phyloP scores from a whole-genome alignment of 2,113 vertebrate species.

The Eudyptes chrysolophus region DNA sequence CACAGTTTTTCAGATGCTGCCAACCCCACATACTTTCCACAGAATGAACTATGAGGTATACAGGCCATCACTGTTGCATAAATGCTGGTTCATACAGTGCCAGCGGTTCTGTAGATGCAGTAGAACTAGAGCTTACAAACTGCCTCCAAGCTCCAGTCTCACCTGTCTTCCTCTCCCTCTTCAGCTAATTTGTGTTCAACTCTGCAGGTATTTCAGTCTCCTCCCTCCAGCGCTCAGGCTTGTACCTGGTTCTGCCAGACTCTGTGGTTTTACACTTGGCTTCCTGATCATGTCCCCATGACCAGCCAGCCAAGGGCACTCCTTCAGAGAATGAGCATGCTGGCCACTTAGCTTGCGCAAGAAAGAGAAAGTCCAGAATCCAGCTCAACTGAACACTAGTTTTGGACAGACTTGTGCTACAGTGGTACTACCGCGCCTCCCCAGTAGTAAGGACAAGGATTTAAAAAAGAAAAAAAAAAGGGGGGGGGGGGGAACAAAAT shows the following conservation, averaged over 20 bases:
- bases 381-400: neutral
- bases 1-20: neutral
- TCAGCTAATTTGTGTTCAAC: neutral
- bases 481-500: neutral
- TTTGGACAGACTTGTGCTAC: neutral
- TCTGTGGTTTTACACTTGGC: neutral
- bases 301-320: neutral
- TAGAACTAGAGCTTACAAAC: neutral
- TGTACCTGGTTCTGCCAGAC: neutral
- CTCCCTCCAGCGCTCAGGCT: neutral
- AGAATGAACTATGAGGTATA: neutral
- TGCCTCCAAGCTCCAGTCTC: neutral
- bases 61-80: neutral
- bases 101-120: neutral
- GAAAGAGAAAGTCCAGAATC: neutral
- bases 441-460: neutral
- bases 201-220: neutral
- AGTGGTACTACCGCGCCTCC: neutral
- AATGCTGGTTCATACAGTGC: neutral
- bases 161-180: neutral
- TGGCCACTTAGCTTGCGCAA: neutral
- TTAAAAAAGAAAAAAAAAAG: neutral
- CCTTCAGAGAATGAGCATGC: accelerated
- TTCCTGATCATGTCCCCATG: neutral
- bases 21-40: neutral